These are phyloP conservation scores for Marronus borbonicus DNA, from an alignment of 2,888 invertebrate genomes.

Conservation along the genomic window DNA sequence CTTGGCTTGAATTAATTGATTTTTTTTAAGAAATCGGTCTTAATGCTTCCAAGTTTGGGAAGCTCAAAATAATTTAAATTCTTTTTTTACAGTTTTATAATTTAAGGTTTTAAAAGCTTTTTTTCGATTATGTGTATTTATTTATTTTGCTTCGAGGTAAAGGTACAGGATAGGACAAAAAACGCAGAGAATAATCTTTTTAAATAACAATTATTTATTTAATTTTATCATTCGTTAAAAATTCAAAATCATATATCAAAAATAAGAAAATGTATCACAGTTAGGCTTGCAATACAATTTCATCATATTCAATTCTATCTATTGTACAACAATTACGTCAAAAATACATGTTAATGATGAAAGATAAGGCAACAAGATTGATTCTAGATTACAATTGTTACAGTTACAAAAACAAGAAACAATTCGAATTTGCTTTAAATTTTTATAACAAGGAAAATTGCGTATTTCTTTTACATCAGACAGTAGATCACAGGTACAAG, in stretches of 20 bases:
- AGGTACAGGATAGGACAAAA: conserved; percentile 4
- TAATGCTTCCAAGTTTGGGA: no score
- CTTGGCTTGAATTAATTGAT: no score
- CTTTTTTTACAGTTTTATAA: no score
- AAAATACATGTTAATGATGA: neutral
- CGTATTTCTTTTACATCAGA: conserved; percentile 41
- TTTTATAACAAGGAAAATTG: neutral
- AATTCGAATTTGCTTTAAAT: neutral
- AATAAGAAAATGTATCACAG: conserved; percentile 67
- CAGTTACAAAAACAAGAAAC: conserved; percentile 16
- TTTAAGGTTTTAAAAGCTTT: no score
- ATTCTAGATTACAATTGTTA: neutral
- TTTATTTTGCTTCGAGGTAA: neutral
- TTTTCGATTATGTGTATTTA: no score
- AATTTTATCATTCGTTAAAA: conserved; percentile 4
- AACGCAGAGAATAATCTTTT: conserved; percentile 35
- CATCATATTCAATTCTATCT: conserved; percentile 45
- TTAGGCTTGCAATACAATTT: conserved; percentile 66
- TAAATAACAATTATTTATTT: conserved; percentile 52
- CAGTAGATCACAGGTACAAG: conserved; percentile 46
- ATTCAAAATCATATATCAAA: conserved; percentile 51
- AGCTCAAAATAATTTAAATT: no score
- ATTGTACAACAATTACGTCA: neutral
- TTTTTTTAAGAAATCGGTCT: no score
- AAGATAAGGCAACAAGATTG: neutral